phyloP scores from a whole-genome alignment of 1,140 invertebrate genomes.

The Palaemon carinicauda region DNA sequence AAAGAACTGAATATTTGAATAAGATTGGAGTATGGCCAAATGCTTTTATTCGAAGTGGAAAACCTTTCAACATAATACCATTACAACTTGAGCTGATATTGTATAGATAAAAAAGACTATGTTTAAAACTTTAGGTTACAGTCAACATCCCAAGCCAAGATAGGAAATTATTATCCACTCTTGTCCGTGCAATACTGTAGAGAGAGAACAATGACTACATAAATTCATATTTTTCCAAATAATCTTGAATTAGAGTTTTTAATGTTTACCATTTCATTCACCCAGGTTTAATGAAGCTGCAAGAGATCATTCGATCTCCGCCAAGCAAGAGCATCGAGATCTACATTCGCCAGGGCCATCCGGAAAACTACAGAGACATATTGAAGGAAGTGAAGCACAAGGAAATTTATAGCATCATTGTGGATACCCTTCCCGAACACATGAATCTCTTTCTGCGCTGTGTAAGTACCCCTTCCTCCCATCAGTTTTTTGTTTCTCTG shows the following conservation, averaged over 20 bases:
- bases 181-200: too few species aligned
- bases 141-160: too few species aligned
- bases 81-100: too few species aligned
- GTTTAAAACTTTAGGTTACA: too few species aligned
- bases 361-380: constrained; percentile 62
- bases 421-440: constrained; percentile 63
- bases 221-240: too few species aligned
- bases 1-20: too few species aligned
- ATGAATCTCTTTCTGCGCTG: constrained; percentile 63
- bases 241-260: neutral
- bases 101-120: too few species aligned
- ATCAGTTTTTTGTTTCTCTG: neutral
- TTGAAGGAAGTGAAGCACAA: constrained; percentile 63
- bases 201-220: too few species aligned
- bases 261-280: neutral
- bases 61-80: neutral
- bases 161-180: too few species aligned
- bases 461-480: constrained; percentile 20
- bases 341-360: constrained; percentile 63
- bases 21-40: too few species aligned
- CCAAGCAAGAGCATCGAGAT: constrained; percentile 63
- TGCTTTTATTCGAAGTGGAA: too few species aligned
- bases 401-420: constrained; percentile 64
- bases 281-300: constrained; percentile 68
- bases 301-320: constrained; percentile 65